phyloP scores from a whole-genome alignment of 2,113 vertebrate genomes.

The Poicephalus meyeri region DNA sequence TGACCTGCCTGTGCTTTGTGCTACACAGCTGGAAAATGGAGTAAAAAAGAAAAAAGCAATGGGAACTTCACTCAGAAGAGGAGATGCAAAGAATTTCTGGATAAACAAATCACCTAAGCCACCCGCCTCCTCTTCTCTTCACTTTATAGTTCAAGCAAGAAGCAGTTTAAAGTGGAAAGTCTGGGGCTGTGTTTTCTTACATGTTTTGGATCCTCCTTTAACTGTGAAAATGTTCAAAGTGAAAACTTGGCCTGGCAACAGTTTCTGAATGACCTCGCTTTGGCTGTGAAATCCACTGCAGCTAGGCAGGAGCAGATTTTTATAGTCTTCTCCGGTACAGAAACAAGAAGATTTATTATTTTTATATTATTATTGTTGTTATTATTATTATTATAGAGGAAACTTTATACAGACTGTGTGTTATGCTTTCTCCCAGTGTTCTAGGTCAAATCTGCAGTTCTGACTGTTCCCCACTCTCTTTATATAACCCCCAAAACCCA shows the following conservation, averaged over 20 bases:
- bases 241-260: constrained; percentile 61
- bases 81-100: constrained; percentile 44
- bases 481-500: background rate
- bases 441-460: constrained; percentile 27
- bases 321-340: constrained; percentile 51
- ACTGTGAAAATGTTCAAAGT: constrained; percentile 68
- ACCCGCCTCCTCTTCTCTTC: background rate
- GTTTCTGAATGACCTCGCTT: constrained; percentile 50
- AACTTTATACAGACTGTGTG: constrained; percentile 36
- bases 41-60: background rate
- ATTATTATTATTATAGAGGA: constrained; percentile 51
- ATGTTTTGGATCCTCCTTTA: constrained; percentile 37
- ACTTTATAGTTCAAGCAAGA: constrained; percentile 35
- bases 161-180: constrained; percentile 35
- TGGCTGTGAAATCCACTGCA: constrained; percentile 64
- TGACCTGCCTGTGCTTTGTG: constrained; percentile 58
- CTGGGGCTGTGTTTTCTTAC: constrained; percentile 34
- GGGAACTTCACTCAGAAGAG: constrained; percentile 39
- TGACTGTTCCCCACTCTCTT: constrained; percentile 16
- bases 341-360: constrained; percentile 49
- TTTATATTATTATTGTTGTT: background rate
- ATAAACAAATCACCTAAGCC: constrained; percentile 41
- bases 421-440: constrained; percentile 29
- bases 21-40: constrained; percentile 59
- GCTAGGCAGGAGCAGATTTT: constrained; percentile 60